Base-by-base conservation (phyloP, 2,113 vertebrate species). In the Sakesphorus luctuosus region DNA sequence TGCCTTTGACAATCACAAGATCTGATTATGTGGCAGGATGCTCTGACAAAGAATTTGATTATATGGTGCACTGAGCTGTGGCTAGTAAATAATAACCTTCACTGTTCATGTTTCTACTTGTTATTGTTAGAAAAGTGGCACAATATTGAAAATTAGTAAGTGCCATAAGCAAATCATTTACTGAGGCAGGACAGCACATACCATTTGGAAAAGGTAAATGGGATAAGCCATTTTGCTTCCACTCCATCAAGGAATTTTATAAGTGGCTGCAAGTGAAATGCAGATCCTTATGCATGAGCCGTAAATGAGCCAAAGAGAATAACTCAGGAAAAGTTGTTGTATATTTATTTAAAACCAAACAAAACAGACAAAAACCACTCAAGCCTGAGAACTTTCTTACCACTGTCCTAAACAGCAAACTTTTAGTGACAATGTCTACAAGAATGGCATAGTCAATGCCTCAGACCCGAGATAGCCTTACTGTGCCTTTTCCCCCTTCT, bases 1-100 rank as follows among this genome's bases (percentile, higher is more conserved):
- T 98, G 85, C 92, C 82, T 97, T 94, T 97, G 96, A 96, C 97
- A 98, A 97, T 94, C 97, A 93, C 77, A 96, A 28, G 25, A 97
- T 97, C 94, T 97, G 97, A 98, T 97, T 98, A 97, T 96, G 96
- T 97, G 97, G 71, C 96, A 97, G 95, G 91, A 98, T 97, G 82
- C 76, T 97, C 83, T 97, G 91, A 98, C 84, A 95, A 98, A 98
- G 94, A 90, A 97, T 98, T 97, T 98, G 97, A 98, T 98, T 98
- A 98, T 90, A 96, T 92, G 90, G 96, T 90, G 81, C 84, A 93
- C 43, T 97, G 97, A 97, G 91, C 96, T 97, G 91, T 87, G 89
- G 79, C 87, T 95, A 68, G 95, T 96, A 97, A 98, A 97, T 97
- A 98, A 97, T 91, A 97, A 90, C 92, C 86, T 94, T 95, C 61